Base-by-base conservation (phyloP, 1,140 invertebrate species). In the Brachionus asplanchnoidis region DNA sequence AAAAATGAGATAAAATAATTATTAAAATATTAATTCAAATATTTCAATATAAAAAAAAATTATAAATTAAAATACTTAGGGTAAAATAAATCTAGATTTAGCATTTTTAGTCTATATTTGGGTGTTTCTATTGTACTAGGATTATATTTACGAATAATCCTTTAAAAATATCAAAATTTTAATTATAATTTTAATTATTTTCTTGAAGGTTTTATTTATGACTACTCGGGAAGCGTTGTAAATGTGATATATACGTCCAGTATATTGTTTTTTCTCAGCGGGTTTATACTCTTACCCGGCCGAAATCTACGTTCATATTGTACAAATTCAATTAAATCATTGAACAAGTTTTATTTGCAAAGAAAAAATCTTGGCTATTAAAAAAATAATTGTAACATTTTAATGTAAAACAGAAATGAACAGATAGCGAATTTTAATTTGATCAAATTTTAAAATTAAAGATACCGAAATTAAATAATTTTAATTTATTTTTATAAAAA, bases 311-410 rank as follows among this genome's bases (percentile, higher is more conserved):
- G 53, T 23, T 23, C 53, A 60, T 68, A 65, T 68, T 82, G 53
- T 46, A 65, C 20, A 65, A 42, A 60, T 40, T 82, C 79, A 46
- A 23, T 82, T 20, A 82, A 82, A 68, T 82, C 79, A 12, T 17
- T 65, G 23, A 82, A 82, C 28, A 82, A 65, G 9, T 82, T 82
- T 82, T 82, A 82, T 65, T 36, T 82, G 8, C 79, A 65, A 36
- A 77, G 44, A 50, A 77, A 77, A 77, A 77, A 50, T 77, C 8
- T 50, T 26, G 44, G 17, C 20, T 44, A 50, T 50, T 77, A 46
- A 77, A 9, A 14, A 23, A 26, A 20, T n/a, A 50, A 40, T 50
- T 50, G 17, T 42, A 42, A n/a, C 70, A 20, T 42, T 44, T 75
- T 17, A 42, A 44, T 23, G 17, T 70, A 23, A 32, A 14, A 28